Percentiles rank a stretch among this genome's conserved stretches.
phyloP scores from a whole-genome alignment of 2,113 vertebrate species.

The Gallinago undulata region DNA sequence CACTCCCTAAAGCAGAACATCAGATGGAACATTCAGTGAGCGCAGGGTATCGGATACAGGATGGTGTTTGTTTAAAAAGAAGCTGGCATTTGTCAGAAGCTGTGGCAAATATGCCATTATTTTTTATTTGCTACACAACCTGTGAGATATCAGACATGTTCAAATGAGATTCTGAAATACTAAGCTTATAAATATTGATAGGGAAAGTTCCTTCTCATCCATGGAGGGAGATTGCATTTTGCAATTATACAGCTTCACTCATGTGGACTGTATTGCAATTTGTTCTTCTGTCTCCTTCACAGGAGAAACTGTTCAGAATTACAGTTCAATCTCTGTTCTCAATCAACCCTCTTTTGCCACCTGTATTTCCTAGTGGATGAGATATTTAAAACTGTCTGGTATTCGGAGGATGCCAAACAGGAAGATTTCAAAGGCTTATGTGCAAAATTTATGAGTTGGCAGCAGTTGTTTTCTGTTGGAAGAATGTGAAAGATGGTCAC shows the following conservation, averaged over 20 bases:
- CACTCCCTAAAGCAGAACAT: constrained; percentile 37
- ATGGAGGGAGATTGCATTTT: not conserved
- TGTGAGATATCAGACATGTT: not conserved
- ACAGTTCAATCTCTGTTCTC: constrained; percentile 45
- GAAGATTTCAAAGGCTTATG: not conserved
- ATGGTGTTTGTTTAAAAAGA: constrained; percentile 13
- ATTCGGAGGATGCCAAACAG: not conserved
- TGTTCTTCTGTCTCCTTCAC: constrained; percentile 42
- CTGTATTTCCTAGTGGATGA: constrained; percentile 18
- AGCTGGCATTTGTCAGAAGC: constrained; percentile 23
- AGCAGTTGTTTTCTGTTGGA: not conserved
- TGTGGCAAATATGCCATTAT: not conserved
- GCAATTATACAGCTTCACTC: constrained; percentile 48
- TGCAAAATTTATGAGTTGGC: not conserved
- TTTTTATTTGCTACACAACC: constrained; percentile 33
- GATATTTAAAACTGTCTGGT: constrained; percentile 14
- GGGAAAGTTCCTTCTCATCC: not conserved
- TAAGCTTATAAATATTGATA: constrained; percentile 57
- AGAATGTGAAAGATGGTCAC: not conserved
- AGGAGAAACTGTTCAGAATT: constrained; percentile 16
- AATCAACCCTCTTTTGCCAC: constrained; percentile 14
- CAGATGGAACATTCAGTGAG: not conserved
- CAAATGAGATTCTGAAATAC: constrained; percentile 53
- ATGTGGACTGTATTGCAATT: constrained; percentile 49
- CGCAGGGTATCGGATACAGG: not conserved